Base-by-base conservation (phyloP, 37 sponge, comb jelly and placozoan genomes). In the Crambe crambe region DNA sequence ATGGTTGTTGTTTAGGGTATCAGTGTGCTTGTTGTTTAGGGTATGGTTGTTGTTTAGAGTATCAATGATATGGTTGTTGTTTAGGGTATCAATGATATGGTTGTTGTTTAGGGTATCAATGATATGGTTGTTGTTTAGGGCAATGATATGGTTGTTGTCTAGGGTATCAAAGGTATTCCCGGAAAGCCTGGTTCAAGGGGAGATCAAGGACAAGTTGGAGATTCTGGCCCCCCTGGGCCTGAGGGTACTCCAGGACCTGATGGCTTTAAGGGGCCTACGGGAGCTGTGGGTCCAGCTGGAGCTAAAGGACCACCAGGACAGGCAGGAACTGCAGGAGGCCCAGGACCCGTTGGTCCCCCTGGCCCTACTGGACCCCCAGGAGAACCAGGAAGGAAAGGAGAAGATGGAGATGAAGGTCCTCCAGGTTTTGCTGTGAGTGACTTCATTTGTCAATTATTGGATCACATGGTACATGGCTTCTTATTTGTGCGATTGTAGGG, bases 381-480 rank as follows among this genome's bases (percentile, higher is more conserved):
- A 41, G 59, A 26, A 5, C 23, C 76, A 30, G 92, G 92, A 41
- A 43, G 64, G 37, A 31, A 75, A 31, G 92, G 92, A 76, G 84
- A 87, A 56, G 85, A 80, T 70, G 92, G 92, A 61, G 78, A 82
- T 22, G 42, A 74, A 30, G 92, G 92, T 63, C 35, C 70, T 30
- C 69, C 78, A 41, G 91, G 91, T 26, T 41, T 42, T 42, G 68
- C 80, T 66, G 90, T 90, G 58, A 79, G 90, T 69, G 56, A 65
- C 70, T n/a, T n/a, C n/a, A n/a, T n/a, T n/a, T n/a, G n/a, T n/a
- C n/a, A n/a, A n/a, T n/a, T n/a, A n/a, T n/a, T n/a, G n/a, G n/a
- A n/a, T n/a, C n/a, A n/a, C n/a, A n/a, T n/a, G n/a, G n/a, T n/a
- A n/a, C n/a, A n/a, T n/a, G n/a, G n/a, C n/a, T n/a, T n/a, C n/a